Conservation (phyloP, 1,140 invertebrate genomes). For the Cyphomyrmex costatus region DNA sequence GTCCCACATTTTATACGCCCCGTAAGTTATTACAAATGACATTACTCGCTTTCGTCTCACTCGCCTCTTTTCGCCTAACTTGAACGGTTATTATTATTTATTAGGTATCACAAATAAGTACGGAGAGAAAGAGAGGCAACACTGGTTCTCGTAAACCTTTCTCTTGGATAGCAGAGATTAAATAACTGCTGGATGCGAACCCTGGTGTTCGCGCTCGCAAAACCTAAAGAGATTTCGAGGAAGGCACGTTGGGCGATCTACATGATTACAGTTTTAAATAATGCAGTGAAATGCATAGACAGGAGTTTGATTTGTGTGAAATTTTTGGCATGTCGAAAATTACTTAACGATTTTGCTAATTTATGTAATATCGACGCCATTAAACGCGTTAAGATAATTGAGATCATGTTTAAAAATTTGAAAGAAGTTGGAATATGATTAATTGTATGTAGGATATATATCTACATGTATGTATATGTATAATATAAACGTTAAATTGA, state of each 20-base stretch:
- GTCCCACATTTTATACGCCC: slow-evolving; percentile 17
- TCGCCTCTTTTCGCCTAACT: not conserved
- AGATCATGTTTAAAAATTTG: not conserved
- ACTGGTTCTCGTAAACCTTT: slow-evolving; percentile 6
- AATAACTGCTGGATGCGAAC: slow-evolving; percentile 7
- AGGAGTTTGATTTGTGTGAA: too few species aligned
- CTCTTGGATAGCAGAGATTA: not conserved
- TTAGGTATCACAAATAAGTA: not conserved
- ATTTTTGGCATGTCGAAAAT: too few species aligned
- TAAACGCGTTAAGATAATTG: not conserved
- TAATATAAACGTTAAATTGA: too few species aligned
- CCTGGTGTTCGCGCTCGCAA: not conserved
- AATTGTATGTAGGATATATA: too few species aligned
- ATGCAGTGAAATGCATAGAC: not conserved
- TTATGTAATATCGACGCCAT: not conserved
- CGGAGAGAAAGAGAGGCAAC: not conserved
- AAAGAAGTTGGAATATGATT: not conserved
- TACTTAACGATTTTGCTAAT: too few species aligned
- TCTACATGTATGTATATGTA: too few species aligned
- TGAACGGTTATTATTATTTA: not conserved
- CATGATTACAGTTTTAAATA: slow-evolving; percentile 13
- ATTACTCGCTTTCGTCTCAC: not conserved
- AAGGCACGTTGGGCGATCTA: not conserved
- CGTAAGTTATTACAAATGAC: slow-evolving; percentile 18
- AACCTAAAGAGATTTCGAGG: slow-evolving; percentile 62